Evolutionary conservation across 2,113 vertebrate species (phyloP), one percentile per base, ranked within the genome.

Genomic region (Platysteira castanea): DNA sequence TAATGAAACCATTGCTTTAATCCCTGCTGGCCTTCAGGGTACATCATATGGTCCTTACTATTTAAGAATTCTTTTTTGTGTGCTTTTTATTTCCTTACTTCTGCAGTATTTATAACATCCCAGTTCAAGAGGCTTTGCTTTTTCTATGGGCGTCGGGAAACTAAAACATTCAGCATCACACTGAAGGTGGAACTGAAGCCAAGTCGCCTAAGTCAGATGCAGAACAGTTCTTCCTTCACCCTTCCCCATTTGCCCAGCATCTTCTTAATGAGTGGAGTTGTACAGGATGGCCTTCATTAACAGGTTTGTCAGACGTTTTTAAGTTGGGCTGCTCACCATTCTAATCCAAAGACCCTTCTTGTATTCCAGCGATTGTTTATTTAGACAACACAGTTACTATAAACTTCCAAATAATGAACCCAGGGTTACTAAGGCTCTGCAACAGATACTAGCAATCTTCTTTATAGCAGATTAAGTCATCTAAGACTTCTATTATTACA

Each of bases 1-100:
- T 96, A 97, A 96, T 94, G 93, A 96, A 96, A 82, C 74, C 57
- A 65, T 63, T 89, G 76, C 93, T 95, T 94, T 96, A 95, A 95
- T 97, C 84, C 93, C 73, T 15, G 23, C 70, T 70, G 84, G 82
- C 94, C 91, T 96, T 96, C 87, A 76, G 92, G 85, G 90, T 89
- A 93, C 94, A 89, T 97, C 95, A 95, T 89, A 89, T 90, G 92
- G 93, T 86, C 90, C 89, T 95, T 97, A 93, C 85, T 87, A 89
- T 91, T 93, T 83, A 85, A 94, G 80, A 92, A 88, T 87, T 92
- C 47, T 82, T 95, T 96, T 84, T 70, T 84, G 56, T 50, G 47
- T 75, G 80, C 85, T 92, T 96, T 90, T 84, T 91, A 69, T 95
- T 97, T 96, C 80, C 82, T 93, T 84, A 79, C 68, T 95, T 59